These are phyloP conservation scores for Jacana jacana DNA, from an alignment of 2,113 vertebrate species.

Conservation along the genomic window DNA sequence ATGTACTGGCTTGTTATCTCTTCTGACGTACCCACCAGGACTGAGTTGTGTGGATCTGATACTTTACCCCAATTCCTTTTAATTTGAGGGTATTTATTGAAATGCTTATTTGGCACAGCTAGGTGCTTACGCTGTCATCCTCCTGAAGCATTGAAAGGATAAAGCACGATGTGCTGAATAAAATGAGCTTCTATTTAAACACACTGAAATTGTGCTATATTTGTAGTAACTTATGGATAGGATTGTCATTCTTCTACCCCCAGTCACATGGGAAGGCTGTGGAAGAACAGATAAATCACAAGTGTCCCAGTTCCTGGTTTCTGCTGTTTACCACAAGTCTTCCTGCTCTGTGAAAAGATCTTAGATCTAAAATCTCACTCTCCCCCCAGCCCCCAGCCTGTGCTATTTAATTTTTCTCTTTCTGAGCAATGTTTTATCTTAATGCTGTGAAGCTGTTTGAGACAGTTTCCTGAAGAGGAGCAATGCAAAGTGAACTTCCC, in stretches of 20 bases:
- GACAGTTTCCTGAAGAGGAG: background rate
- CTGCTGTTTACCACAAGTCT: background rate
- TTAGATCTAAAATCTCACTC: background rate
- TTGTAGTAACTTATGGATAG: background rate
- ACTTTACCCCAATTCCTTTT: background rate
- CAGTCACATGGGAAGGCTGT: background rate
- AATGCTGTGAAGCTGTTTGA: background rate
- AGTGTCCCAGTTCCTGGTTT: background rate
- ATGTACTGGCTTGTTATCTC: background rate
- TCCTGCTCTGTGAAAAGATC: background rate
- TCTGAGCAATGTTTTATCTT: background rate
- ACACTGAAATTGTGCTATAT: background rate
- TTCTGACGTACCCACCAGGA: background rate
- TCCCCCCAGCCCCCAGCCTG: background rate
- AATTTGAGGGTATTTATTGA: background rate
- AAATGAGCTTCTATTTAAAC: background rate
- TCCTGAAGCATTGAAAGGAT: background rate
- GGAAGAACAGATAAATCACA: constrained; percentile 6
- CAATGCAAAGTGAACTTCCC: background rate
- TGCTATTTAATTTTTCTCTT: background rate
- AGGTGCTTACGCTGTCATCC: background rate
- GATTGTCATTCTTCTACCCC: background rate
- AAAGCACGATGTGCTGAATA: background rate
- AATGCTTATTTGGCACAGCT: background rate
- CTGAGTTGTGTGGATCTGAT: background rate